phyloP scores from a whole-genome alignment of 2,888 invertebrate species.

The Gandaritis pyraliata region DNA sequence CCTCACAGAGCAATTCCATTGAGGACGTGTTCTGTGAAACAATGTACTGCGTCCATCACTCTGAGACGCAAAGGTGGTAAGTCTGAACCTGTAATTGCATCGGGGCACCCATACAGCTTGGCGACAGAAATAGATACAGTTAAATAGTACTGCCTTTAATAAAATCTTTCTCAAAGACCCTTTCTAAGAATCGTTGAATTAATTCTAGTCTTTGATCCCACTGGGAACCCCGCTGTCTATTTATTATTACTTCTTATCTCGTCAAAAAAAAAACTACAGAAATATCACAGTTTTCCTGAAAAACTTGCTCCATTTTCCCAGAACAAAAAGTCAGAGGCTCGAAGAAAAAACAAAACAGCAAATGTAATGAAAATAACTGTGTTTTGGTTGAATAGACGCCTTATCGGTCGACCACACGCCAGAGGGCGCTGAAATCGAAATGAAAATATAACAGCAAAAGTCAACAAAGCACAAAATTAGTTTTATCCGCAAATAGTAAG shows the following conservation, averaged over 20 bases:
- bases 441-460: constrained; percentile 73
- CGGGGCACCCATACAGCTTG: too few species aligned
- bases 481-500: constrained; percentile 74
- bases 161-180: too few species aligned
- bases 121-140: too few species aligned
- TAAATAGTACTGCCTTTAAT: too few species aligned
- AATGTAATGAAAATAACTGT: constrained; percentile 52
- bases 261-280: constrained; percentile 5
- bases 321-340: constrained; percentile 15
- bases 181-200: too few species aligned
- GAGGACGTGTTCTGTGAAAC: too few species aligned
- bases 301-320: constrained; percentile 2
- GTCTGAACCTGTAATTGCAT: too few species aligned
- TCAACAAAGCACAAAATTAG: constrained; percentile 82
- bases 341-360: constrained; percentile 37
- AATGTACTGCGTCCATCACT: too few species aligned
- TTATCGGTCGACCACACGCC: constrained; percentile 56
- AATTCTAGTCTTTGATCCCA: not conserved
- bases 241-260: not conserved
- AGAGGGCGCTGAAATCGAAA: constrained; percentile 57
- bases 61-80: too few species aligned
- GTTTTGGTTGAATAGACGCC: constrained; percentile 46
- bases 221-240: not conserved
- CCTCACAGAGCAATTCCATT: too few species aligned
- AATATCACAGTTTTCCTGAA: constrained; percentile 1